phyloP scores from a whole-genome alignment of 2,888 invertebrate genomes.

The Dolichomitus sp. region DNA sequence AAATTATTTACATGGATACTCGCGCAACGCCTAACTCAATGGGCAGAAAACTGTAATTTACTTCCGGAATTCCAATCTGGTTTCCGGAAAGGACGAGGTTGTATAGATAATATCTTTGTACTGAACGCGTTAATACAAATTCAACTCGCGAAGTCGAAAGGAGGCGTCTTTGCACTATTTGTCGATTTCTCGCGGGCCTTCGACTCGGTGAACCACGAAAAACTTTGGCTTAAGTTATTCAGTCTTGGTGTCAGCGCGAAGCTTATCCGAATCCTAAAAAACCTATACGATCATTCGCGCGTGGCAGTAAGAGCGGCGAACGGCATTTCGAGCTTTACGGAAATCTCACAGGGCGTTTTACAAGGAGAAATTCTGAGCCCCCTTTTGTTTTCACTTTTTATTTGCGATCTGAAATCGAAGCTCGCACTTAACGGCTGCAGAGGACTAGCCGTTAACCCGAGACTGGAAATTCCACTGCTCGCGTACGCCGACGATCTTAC shows the following conservation, averaged over 20 bases:
- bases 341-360: background rate
- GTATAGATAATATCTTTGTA: background rate
- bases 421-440: background rate
- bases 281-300: background rate
- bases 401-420: background rate
- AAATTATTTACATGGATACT: background rate
- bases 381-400: background rate
- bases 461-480: background rate
- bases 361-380: conserved; percentile 1
- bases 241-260: background rate
- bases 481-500: conserved; percentile 33
- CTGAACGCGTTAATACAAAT: background rate
- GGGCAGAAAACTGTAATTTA: background rate
- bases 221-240: background rate
- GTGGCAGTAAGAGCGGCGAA: background rate
- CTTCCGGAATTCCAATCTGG: background rate
- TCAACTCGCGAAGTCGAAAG: background rate
- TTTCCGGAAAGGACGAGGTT: background rate
- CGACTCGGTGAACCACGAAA: background rate
- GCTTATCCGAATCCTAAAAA: background rate
- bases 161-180: background rate
- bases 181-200: background rate
- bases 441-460: background rate
- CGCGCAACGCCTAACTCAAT: background rate
- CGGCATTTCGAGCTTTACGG: background rate